These are phyloP conservation scores for Prunella strophiata DNA, from an alignment of 2,797 vertebrate species.

Conservation along the genomic window DNA sequence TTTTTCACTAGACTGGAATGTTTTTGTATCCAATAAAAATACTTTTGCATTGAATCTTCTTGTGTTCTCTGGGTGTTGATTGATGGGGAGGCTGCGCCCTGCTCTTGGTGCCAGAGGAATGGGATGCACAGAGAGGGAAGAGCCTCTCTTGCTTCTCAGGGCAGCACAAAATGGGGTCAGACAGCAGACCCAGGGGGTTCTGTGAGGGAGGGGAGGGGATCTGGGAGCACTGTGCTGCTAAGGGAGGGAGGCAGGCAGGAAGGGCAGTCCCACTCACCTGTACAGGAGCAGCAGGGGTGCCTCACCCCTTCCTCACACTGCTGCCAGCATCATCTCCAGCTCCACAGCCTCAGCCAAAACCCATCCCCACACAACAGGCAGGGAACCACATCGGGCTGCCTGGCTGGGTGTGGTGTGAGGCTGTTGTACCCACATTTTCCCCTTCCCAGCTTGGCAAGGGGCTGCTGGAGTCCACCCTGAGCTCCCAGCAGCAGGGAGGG, in stretches of 20 bases:
- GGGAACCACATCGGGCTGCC: fast-evolving
- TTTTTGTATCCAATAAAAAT: conserved; percentile 65
- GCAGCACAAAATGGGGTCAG: fast-evolving
- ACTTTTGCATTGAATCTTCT: conserved; percentile 17
- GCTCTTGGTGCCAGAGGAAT: background rate
- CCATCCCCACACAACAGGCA: fast-evolving
- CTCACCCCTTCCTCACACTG: background rate
- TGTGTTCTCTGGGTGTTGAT: background rate
- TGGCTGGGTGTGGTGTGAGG: background rate
- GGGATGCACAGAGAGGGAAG: background rate
- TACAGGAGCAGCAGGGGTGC: background rate
- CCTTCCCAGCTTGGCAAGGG: background rate
- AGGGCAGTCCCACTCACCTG: background rate
- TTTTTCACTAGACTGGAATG: conserved; percentile 33
- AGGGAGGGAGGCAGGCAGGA: background rate
- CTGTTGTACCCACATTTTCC: background rate
- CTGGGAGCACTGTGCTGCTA: fast-evolving
- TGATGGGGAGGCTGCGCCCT: background rate
- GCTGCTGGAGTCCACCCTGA: background rate
- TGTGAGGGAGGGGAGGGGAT: background rate
- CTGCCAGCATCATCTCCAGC: background rate
- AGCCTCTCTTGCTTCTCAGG: background rate
- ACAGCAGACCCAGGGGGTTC: fast-evolving
- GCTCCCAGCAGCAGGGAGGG: background rate
- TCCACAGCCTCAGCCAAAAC: fast-evolving